A percentile compares a stretch with the other conserved stretches of the same genome.
Evolutionary conservation across 2,888 invertebrate species (phyloP).

Genomic region (Patella depressa): DNA sequence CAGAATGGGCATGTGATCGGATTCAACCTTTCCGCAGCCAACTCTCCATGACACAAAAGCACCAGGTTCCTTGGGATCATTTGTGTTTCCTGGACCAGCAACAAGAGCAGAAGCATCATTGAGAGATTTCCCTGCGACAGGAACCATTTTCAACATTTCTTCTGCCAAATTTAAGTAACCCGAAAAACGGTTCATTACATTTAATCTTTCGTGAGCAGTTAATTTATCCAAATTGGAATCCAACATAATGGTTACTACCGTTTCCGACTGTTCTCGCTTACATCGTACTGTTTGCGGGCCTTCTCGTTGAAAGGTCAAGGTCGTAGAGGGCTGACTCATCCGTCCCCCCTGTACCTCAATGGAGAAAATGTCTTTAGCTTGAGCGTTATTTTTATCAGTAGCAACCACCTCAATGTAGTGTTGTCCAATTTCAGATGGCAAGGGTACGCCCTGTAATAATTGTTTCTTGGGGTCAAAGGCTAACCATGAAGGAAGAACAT

Average conservation of each 20-base stretch:
- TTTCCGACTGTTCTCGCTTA: conserved; percentile 73
- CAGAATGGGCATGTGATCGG: conserved; percentile 78
- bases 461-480: conserved; percentile 80
- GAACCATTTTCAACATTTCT: conserved; percentile 61
- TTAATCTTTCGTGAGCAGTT: conserved; percentile 76
- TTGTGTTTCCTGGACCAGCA: conserved; percentile 64
- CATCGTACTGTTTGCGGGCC: conserved; percentile 60
- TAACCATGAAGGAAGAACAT: conserved; percentile 68
- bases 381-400: conserved; percentile 48
- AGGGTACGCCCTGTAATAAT: conserved; percentile 83
- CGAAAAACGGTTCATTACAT: conserved; percentile 57
- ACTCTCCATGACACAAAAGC: conserved; percentile 74
- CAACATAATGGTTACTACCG: conserved; percentile 79
- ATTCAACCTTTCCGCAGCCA: conserved; percentile 82
- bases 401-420: conserved; percentile 74
- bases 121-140: conserved; percentile 58
- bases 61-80: conserved; percentile 51
- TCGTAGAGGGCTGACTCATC: conserved; percentile 36
- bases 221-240: conserved; percentile 79
- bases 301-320: conserved; percentile 44
- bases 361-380: conserved; percentile 79
- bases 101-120: conserved; percentile 66
- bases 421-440: conserved; percentile 76
- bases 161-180: conserved; percentile 57
- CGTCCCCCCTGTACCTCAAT: conserved; percentile 75